Evolutionary conservation across 2,113 vertebrate species (phyloP).

Genomic region (Oreamnos americanus): DNA sequence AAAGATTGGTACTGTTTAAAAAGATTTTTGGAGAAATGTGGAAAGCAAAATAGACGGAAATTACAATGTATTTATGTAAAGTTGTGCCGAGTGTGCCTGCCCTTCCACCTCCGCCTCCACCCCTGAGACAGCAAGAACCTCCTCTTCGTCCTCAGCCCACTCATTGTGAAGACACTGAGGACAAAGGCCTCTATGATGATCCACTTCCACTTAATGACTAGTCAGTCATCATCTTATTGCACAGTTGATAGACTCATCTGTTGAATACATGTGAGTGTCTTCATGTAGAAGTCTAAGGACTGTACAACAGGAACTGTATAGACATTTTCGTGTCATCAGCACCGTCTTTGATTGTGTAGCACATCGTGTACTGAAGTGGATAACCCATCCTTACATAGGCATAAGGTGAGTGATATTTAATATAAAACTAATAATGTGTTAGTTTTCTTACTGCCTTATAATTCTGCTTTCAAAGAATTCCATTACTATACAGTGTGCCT

Average conservation of each 20-base stretch:
- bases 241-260: background rate
- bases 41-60: background rate
- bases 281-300: background rate
- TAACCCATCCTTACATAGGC: background rate
- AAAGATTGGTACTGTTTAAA: background rate
- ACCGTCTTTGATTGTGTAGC: too few relatives aligned
- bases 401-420: background rate
- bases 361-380: background rate
- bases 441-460: background rate
- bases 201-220: background rate
- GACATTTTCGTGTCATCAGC: background rate
- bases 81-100: background rate
- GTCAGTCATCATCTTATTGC: background rate
- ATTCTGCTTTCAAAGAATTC: background rate
- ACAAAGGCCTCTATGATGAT: background rate
- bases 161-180: background rate
- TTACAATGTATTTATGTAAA: background rate
- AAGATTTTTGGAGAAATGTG: background rate
- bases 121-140: background rate
- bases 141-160: background rate
- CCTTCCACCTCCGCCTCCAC: background rate
- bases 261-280: background rate
- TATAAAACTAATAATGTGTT: background rate
- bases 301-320: too few relatives aligned
- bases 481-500: background rate